A percentile compares a stretch with the other conserved stretches of the same genome.
phyloP scores from a whole-genome alignment of 37 sponge, comb jelly and placozoan species.

The Crambe crambe region DNA sequence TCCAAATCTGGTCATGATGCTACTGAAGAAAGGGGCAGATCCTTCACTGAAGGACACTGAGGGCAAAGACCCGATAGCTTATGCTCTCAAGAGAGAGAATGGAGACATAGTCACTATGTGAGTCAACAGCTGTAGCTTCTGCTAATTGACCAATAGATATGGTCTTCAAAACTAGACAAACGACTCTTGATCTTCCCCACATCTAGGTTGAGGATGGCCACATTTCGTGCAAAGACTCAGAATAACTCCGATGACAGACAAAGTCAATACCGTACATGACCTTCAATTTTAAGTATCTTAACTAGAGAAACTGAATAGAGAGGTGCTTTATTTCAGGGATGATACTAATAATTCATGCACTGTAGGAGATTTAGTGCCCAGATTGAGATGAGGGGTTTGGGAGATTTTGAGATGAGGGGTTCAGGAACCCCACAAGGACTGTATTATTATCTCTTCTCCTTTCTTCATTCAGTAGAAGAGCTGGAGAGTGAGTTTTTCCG shows the following conservation, averaged over 20 bases:
- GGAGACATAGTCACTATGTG: constrained; percentile 67
- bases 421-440: too few species aligned
- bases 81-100: constrained; percentile 57
- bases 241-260: constrained; percentile 6
- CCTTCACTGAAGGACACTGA: constrained; percentile 43
- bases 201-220: constrained; percentile 33
- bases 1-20: constrained; percentile 56
- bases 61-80: constrained; percentile 55
- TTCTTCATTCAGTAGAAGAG: constrained; percentile 50
- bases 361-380: too few species aligned
- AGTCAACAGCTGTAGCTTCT: neutral
- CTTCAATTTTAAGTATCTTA: neutral
- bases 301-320: neutral
- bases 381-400: too few species aligned
- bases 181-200: neutral
- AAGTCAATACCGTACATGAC: constrained; percentile 23
- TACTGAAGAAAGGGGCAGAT: constrained; percentile 75
- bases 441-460: neutral
- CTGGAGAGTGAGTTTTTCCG: constrained; percentile 37
- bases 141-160: too few species aligned
- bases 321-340: too few species aligned
- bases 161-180: neutral
- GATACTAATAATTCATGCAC: too few species aligned
- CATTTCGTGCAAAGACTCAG: neutral
- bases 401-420: too few species aligned